Evolutionary conservation across 30 jellyfish, hydroid and myxozoan genomes (phyloP), one percentile per base, ranked within the genome.

Genomic region (Chrysaora quinquecirrha): DNA sequence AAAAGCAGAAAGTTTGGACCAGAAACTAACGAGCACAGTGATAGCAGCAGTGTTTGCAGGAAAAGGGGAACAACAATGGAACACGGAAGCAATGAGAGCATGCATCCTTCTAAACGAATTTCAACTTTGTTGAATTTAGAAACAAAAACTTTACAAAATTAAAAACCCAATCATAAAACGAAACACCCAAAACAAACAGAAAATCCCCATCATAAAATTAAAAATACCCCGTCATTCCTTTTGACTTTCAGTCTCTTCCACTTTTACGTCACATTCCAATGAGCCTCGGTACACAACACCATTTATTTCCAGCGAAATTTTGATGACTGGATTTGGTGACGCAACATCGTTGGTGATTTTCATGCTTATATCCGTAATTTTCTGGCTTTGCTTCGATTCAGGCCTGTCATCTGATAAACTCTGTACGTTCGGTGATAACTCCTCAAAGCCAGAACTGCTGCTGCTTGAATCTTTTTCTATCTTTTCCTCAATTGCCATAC

Each of bases 241-340:
- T 19, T 52, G 24, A 7, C 29, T 16, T 52, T 52, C 68, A 52
- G 27, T 52, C 19, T 52, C 68, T 9, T 52, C 68, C 12, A 52
- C 25, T 20, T 19, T 9, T 7, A 52, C 68, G 3, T 52, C 78
- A 34, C 85, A 50, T 69, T 68, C 85, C 14, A 82, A 58, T 25
- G 85, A 47, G 61, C 97, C 97, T 61, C 86, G 83, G 64, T 83
- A 90, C 14, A 84, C 24, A 23, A 90, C 96, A 19, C 97, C 97
- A 25, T 79, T 91, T 24, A 90, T 80, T 60, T 90, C 97, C 38
- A 90, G 78, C 27, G 96, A 76, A 22, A 90, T 90, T 48, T 84
- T 66, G 87, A 90, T 76, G 71, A 46, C 48, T 0, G 79, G 46
- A 52, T 7, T 27, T 16, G 83, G 65, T 0, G 75, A 25, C 19